These are phyloP conservation scores for Caranx melampygus DNA, from an alignment of 2,113 vertebrate species.

Conservation along the genomic window DNA sequence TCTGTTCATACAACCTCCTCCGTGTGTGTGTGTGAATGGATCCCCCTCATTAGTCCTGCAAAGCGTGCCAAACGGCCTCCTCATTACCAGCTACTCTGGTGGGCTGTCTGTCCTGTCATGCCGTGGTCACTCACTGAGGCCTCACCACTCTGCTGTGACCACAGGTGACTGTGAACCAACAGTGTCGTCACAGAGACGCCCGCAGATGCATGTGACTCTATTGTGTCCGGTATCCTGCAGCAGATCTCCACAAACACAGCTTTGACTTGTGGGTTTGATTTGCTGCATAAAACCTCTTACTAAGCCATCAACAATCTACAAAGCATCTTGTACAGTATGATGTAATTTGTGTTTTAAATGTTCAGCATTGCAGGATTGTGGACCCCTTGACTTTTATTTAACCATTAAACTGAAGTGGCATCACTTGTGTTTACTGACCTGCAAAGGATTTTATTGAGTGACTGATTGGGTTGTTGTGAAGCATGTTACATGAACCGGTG, in stretches of 20 bases:
- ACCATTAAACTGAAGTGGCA: slow-evolving; percentile 14
- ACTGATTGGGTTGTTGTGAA: slow-evolving; percentile 13
- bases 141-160: slow-evolving; percentile 1
- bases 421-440: slow-evolving; percentile 41
- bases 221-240: background rate
- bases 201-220: background rate
- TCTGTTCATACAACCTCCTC: slow-evolving; percentile 33
- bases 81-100: slow-evolving; percentile 49
- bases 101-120: slow-evolving; percentile 28
- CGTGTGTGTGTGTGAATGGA: slow-evolving; percentile 40
- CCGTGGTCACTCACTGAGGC: slow-evolving; percentile 23
- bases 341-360: background rate
- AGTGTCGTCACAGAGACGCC: slow-evolving; percentile 9
- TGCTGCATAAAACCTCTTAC: background rate
- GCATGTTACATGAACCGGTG: slow-evolving; percentile 20
- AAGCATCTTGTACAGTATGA: background rate
- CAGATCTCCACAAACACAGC: background rate
- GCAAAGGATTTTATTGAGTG: slow-evolving; percentile 15
- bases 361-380: background rate
- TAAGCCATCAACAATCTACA: too few species aligned
- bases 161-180: slow-evolving; percentile 38
- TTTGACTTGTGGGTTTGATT: background rate
- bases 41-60: slow-evolving; percentile 29
- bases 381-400: slow-evolving; percentile 9
- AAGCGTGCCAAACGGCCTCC: slow-evolving; percentile 52